Base-by-base conservation (phyloP, 2,113 vertebrate species). In the Gambusia affinis region DNA sequence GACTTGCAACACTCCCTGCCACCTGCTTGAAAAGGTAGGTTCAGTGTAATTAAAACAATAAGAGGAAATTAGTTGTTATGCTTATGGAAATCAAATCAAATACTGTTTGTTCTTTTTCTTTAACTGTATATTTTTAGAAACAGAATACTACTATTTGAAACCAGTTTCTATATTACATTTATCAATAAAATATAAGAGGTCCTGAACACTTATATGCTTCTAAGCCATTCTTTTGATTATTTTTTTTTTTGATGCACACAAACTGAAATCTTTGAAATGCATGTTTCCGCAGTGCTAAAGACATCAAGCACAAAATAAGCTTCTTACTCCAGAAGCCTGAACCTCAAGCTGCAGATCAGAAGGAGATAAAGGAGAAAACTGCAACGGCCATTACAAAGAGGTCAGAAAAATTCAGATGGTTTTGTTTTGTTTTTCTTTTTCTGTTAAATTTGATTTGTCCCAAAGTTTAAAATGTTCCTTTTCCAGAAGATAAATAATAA, bases 21-120 rank as follows among this genome's bases (percentile, higher is more conserved):
- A 97, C 97, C 81, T 99, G 97, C 93, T 88, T 98, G 83, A 96
- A 95, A 95, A 97, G 97, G 97, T 99, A 95, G 92, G 94, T 63
- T 1, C 1, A 24, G 8, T 33, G 19, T 42, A 27, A 4, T 30
- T 66, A 73, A 1, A 42, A 3, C 35, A 31, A 30, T 37, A 42
- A 5, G 67, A 68, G 27, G 28, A 54, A 30, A 12, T 19, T 76
- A 17, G 4, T 69, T 27, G 64, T 11, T 60, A 64, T 7, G 30
- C 39, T 4, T 51, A 44, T 2, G 15, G 8, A 61, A 75, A 57
- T 17, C 8, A 57, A 57, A 8, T 57, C 51, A 57, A 24, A 57
- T 57, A 57, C 17, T n/a, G 24, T 57, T 8, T 54, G 8, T 7
- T n/a, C 51, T 57, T 57, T n/a, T 57, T 57, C 19, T 24, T 22